phyloP scores from a whole-genome alignment of 2,888 invertebrate genomes.

The Aporophyla nigra region DNA sequence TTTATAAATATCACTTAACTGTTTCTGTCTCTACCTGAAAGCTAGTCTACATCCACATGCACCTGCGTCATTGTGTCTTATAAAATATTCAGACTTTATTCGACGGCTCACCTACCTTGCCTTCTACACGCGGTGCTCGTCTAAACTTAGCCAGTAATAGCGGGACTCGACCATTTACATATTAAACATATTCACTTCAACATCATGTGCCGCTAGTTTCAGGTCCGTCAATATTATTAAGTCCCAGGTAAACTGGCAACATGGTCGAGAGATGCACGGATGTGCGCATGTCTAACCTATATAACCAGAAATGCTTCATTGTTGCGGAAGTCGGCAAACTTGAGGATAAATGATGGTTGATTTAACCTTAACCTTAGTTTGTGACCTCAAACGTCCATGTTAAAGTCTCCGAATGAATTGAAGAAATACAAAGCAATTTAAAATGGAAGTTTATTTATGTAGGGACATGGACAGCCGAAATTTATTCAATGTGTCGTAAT shows the following conservation, averaged over 20 bases:
- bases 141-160: constrained; percentile 52
- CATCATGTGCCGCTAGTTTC: constrained; percentile 17
- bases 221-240: constrained; percentile 17
- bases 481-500: constrained; percentile 19
- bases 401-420: constrained; percentile 18
- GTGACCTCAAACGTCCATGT: constrained; percentile 47
- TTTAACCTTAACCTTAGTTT: constrained; percentile 59
- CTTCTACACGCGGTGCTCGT: constrained; percentile 50
- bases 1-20: constrained; percentile 15
- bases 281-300: constrained; percentile 55
- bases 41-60: constrained; percentile 32
- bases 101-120: constrained; percentile 38
- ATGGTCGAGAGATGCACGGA: constrained; percentile 23
- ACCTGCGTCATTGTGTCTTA: constrained; percentile 52
- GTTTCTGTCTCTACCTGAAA: constrained; percentile 20
- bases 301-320: constrained; percentile 46
- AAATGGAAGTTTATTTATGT: constrained; percentile 31
- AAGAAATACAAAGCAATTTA: constrained; percentile 28
- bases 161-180: constrained; percentile 56
- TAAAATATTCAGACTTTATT: constrained; percentile 66
- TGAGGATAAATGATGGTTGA: constrained; percentile 52
- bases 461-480: neutral
- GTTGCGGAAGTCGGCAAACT: constrained; percentile 59
- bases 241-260: constrained; percentile 17
- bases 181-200: constrained; percentile 45